Conservation (phyloP, 1,140 invertebrate species). For the Oncopodura yosiiana region DNA sequence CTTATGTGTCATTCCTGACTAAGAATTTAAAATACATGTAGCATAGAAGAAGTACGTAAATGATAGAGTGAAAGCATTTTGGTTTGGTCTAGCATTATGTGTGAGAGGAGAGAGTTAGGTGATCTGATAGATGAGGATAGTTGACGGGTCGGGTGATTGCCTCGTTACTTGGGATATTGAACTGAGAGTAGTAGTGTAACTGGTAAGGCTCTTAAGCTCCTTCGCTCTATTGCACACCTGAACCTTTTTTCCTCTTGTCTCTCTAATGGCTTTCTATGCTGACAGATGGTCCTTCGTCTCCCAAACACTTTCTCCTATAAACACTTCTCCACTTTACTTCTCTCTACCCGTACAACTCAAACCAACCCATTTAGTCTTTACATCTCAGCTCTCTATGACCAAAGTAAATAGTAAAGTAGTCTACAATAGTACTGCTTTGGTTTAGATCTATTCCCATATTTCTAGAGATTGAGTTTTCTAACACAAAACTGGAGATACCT, state of each 20-base stretch:
- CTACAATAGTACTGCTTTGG: too few species aligned
- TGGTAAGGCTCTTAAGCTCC: too few species aligned
- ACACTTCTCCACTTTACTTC: constrained; percentile 14
- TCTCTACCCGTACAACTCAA: constrained; percentile 1
- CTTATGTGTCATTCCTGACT: too few species aligned
- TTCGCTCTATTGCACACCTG: constrained; percentile 32
- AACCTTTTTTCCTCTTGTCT: too few species aligned
- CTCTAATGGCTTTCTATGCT: constrained; percentile 30
- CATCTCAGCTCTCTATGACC: too few species aligned
- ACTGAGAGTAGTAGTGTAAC: too few species aligned
- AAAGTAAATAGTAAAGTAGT: too few species aligned
- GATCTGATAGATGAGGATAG: constrained; percentile 35
- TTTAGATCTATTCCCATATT: too few species aligned
- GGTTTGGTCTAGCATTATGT: constrained; percentile 8
- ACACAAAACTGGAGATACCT: too few species aligned
- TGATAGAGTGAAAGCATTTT: not conserved
- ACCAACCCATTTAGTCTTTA: not conserved
- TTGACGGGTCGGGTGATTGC: constrained; percentile 37
- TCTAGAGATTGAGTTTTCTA: too few species aligned
- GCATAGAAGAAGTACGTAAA: constrained; percentile 8
- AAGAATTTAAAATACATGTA: too few species aligned
- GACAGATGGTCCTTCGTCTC: constrained; percentile 22
- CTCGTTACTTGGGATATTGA: constrained; percentile 36
- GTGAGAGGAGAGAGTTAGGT: not conserved
- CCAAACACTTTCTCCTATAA: not conserved